Evolutionary conservation across 2,888 invertebrate genomes (phyloP).

Genomic region (Chalcis sispes): DNA sequence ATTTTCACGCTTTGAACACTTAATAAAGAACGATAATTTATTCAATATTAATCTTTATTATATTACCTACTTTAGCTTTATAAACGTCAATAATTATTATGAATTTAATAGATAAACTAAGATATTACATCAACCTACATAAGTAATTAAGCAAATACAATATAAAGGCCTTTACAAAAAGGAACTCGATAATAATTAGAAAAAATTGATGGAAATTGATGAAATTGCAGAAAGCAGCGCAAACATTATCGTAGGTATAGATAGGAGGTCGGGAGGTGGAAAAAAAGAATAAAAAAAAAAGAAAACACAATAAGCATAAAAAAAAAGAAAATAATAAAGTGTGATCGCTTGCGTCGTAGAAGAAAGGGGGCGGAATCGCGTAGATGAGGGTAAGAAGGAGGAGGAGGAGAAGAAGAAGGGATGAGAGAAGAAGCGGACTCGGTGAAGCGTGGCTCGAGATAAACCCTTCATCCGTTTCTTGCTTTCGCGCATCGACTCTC

Average conservation of each 20-base stretch:
- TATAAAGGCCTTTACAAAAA: no score
- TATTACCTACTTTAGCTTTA: no score
- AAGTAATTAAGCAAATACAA: no score
- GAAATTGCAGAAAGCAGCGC: not conserved
- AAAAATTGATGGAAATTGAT: slow-evolving; percentile 30
- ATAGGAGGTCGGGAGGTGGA: not conserved
- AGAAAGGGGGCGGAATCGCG: not conserved
- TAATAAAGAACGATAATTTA: no score
- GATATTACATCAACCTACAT: no score
- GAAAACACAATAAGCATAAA: slow-evolving; percentile 67
- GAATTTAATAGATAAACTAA: no score
- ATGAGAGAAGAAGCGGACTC: slow-evolving; percentile 64
- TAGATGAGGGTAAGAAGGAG: slow-evolving; percentile 57
- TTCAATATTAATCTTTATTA: no score
- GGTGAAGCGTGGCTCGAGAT: slow-evolving; percentile 75
- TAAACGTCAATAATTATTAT: no score
- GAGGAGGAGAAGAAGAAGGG: slow-evolving; percentile 59
- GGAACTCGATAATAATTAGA: no score
- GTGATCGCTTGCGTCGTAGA: slow-evolving; percentile 64
- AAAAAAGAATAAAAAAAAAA: slow-evolving; percentile 60
- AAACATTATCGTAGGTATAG: slow-evolving; percentile 15
- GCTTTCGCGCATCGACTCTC: slow-evolving; percentile 48
- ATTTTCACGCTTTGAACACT: no score
- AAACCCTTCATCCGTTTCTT: slow-evolving; percentile 75
- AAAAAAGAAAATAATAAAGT: slow-evolving; percentile 68